These are phyloP conservation scores for Brachypalpus laphriformis DNA, from an alignment of 2,888 invertebrate genomes.

Conservation along the genomic window DNA sequence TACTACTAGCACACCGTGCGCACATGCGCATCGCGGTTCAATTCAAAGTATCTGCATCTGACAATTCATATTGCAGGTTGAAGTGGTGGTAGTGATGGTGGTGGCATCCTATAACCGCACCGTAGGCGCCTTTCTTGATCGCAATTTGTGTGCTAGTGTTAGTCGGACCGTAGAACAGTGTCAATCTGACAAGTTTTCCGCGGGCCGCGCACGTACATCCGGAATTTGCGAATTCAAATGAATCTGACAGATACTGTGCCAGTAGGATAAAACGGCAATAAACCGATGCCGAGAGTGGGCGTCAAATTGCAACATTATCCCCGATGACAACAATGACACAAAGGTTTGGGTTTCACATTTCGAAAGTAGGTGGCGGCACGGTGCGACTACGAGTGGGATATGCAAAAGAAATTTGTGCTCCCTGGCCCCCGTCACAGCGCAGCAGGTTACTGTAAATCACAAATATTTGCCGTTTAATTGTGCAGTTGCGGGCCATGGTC, in stretches of 20 bases:
- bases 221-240: conserved; percentile 37
- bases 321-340: conserved; percentile 44
- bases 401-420: conserved; percentile 60
- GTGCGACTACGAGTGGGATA: conserved; percentile 55
- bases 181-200: conserved; percentile 60
- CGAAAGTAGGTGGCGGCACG: conserved; percentile 64
- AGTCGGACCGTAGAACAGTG: conserved; percentile 50
- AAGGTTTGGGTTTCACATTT: conserved; percentile 64
- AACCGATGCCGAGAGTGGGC: conserved; percentile 43
- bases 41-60: conserved; percentile 16
- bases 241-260: conserved; percentile 42
- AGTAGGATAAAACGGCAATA: conserved; percentile 38
- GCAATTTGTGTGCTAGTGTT: conserved; percentile 45
- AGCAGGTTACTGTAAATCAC: conserved; percentile 70
- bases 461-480: conserved; percentile 64
- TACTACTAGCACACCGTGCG: neutral
- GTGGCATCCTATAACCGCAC: conserved; percentile 32
- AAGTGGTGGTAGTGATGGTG: neutral
- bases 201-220: conserved; percentile 34
- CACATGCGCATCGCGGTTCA: neutral
- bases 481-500: conserved; percentile 28
- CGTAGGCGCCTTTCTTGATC: conserved; percentile 5
- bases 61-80: conserved; percentile 38
- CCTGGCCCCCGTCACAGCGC: conserved; percentile 1
- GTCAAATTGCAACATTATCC: conserved; percentile 54